phyloP scores from a whole-genome alignment of 2,888 invertebrate species.

The Danaus chrysippus region DNA sequence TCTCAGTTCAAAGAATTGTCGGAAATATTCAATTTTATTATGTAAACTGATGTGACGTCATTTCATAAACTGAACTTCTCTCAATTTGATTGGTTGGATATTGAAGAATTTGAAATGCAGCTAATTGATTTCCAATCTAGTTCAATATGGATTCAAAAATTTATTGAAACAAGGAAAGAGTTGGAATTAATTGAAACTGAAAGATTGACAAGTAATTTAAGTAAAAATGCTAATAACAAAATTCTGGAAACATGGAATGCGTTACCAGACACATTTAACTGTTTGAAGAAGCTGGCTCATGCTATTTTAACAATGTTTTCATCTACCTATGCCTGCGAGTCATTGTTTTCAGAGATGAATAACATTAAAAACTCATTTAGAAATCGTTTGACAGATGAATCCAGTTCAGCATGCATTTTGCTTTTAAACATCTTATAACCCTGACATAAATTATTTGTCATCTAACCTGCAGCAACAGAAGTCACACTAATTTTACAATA shows the following conservation, averaged over 20 bases:
- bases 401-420: conserved; percentile 37
- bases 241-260: conserved; percentile 7
- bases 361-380: conserved; percentile 34
- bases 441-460: conserved; percentile 15
- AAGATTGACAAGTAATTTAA: no score
- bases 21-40: no score
- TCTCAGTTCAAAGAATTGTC: no score
- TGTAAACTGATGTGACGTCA: no score
- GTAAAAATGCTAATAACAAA: neutral
- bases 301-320: conserved; percentile 25
- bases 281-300: conserved; percentile 14
- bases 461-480: conserved; percentile 31
- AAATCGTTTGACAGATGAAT: conserved; percentile 34
- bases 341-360: conserved; percentile 36
- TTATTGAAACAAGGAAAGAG: no score
- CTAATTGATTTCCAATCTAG: no score
- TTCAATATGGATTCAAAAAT: no score
- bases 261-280: no score
- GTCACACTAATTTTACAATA: conserved; percentile 29
- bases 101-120: no score
- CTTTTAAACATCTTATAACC: conserved; percentile 33
- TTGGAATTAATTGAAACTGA: no score
- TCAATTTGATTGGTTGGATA: no score
- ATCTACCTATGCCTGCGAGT: conserved; percentile 33
- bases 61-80: no score